phyloP scores from a whole-genome alignment of 2,113 vertebrate genomes.

The Colinus virginianus region DNA sequence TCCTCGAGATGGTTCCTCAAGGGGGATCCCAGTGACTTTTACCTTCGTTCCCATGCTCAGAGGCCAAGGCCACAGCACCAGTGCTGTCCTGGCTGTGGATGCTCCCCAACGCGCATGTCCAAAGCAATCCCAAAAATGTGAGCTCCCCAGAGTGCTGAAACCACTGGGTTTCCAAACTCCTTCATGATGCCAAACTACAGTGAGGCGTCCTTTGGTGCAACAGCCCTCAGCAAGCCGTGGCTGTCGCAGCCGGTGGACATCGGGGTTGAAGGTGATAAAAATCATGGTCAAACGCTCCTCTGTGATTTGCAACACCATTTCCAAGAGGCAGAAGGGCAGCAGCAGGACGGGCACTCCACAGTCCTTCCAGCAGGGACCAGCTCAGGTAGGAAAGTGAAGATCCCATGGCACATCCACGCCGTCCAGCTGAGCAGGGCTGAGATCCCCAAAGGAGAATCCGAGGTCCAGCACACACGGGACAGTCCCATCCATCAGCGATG shows the following conservation, averaged over 20 bases:
- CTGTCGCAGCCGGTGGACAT: background rate
- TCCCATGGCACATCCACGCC: background rate
- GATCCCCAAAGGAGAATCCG: background rate
- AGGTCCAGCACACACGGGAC: background rate
- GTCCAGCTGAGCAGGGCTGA: background rate
- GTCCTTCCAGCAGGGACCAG: background rate
- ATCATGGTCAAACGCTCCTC: fast-evolving
- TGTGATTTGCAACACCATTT: fast-evolving
- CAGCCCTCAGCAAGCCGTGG: background rate
- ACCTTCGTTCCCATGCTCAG: background rate
- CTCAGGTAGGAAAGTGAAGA: background rate
- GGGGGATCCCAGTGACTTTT: background rate
- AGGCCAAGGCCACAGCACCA: background rate
- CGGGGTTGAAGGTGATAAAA: background rate
- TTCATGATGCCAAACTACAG: fast-evolving
- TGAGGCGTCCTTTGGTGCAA: background rate
- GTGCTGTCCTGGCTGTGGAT: fast-evolving
- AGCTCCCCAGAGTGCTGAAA: background rate
- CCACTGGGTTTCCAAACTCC: background rate
- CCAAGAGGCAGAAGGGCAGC: background rate
- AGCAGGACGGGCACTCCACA: background rate
- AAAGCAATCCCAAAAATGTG: background rate
- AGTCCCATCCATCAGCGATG: background rate
- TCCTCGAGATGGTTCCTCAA: fast-evolving
- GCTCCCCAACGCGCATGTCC: background rate